Percentiles rank a stretch among this genome's conserved stretches.
phyloP scores from a whole-genome alignment of 2,888 invertebrate species.

The Agriotes lineatus region DNA sequence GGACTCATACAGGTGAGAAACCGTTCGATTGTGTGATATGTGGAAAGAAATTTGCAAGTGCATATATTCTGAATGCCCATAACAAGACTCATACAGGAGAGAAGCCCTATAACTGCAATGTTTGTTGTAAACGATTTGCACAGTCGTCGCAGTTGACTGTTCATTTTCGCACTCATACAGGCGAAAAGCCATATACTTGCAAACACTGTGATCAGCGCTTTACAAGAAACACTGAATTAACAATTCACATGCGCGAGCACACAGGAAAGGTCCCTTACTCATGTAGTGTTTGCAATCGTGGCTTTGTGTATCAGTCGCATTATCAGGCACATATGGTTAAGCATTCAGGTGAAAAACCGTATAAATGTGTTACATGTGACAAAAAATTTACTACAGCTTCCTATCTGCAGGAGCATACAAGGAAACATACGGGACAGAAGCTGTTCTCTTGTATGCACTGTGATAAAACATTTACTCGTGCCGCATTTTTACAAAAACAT shows the following conservation, averaged over 20 bases:
- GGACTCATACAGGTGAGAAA: conserved; percentile 55
- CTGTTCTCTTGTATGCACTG: conserved; percentile 39
- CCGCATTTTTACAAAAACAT: conserved; percentile 40
- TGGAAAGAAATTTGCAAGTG: conserved; percentile 71
- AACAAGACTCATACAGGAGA: conserved; percentile 74
- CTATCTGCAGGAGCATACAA: conserved; percentile 40
- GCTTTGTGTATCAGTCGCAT: conserved; percentile 61
- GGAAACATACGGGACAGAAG: conserved; percentile 41
- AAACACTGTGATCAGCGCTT: conserved; percentile 60
- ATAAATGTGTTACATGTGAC: conserved; percentile 38
- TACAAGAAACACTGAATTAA: conserved; percentile 63
- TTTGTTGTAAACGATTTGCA: conserved; percentile 72
- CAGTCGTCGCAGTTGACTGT: conserved; percentile 72
- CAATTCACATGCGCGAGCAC: conserved; percentile 63
- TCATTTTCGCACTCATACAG: conserved; percentile 72
- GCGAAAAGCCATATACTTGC: conserved; percentile 53
- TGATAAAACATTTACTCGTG: conserved; percentile 40
- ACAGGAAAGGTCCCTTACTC: conserved; percentile 63
- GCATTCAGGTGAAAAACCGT: conserved; percentile 50
- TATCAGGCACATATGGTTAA: conserved; percentile 61
- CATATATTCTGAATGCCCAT: conserved; percentile 72
- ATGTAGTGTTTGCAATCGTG: conserved; percentile 62
- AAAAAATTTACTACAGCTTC: conserved; percentile 42
- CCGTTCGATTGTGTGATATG: conserved; percentile 59
- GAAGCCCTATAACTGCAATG: conserved; percentile 71